These are phyloP conservation scores for Pararge aegeria DNA, from an alignment of 1,140 invertebrate genomes.

Conservation along the genomic window DNA sequence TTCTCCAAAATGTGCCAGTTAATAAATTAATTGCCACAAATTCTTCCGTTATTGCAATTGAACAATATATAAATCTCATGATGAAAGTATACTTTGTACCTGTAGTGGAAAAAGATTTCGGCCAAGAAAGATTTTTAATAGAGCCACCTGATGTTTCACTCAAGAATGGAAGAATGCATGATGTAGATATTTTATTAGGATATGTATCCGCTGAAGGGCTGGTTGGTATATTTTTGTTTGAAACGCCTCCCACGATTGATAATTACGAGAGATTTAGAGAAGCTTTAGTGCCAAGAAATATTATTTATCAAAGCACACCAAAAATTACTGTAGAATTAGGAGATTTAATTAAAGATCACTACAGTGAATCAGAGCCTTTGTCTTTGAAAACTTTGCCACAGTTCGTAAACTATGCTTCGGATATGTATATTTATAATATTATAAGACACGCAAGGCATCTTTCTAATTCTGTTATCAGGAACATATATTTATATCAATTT, in stretches of 20 bases:
- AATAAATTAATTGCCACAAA: too few relatives aligned
- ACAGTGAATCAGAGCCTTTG: slow-evolving; percentile 63
- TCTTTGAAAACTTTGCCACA: slow-evolving; percentile 40
- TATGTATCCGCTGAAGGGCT: too few relatives aligned
- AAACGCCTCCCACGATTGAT: slow-evolving; percentile 27
- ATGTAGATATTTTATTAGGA: too few relatives aligned
- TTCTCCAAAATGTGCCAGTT: too few relatives aligned
- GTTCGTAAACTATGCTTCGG: slow-evolving; percentile 51
- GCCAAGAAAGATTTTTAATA: neutral
- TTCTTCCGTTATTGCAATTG: too few relatives aligned
- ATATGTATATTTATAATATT: slow-evolving; percentile 23
- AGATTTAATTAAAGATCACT: slow-evolving; percentile 63
- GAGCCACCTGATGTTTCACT: too few relatives aligned
- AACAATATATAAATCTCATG: too few relatives aligned
- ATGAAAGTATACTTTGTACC: too few relatives aligned
- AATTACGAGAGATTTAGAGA: slow-evolving; percentile 46
- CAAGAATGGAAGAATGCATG: too few relatives aligned
- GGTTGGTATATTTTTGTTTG: slow-evolving; percentile 31
- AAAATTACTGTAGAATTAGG: slow-evolving; percentile 45
- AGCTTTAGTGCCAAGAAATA: slow-evolving; percentile 40
- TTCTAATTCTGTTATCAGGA: neutral
- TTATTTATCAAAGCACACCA: slow-evolving; percentile 33
- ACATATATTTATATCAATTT: slow-evolving; percentile 44
- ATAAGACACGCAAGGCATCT: neutral
- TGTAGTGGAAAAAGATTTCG: neutral